phyloP scores from a whole-genome alignment of 2,797 vertebrate genomes.

The Chrysocyon brachyurus region DNA sequence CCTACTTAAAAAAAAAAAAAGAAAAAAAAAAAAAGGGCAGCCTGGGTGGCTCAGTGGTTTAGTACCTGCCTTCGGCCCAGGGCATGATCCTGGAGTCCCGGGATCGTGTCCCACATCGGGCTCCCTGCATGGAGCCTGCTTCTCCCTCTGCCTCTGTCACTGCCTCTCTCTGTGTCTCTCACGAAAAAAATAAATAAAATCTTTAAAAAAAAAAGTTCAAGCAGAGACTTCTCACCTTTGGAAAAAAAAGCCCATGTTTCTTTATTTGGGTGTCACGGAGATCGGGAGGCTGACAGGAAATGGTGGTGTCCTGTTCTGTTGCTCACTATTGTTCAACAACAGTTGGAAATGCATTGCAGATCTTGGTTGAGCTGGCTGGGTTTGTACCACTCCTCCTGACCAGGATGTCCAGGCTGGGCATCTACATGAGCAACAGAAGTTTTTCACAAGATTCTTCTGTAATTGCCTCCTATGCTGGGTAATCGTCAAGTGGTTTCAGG shows the following conservation, averaged over 20 bases:
- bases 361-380: background rate
- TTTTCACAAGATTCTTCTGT: background rate
- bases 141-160: no score
- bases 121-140: no score
- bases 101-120: no score
- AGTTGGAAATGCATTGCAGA: background rate
- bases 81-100: no score
- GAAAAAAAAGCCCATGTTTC: slow-evolving; percentile 7
- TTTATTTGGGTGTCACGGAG: slow-evolving; percentile 38
- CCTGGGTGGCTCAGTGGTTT: no score
- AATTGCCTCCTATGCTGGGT: background rate
- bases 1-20: background rate
- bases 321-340: background rate
- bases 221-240: slow-evolving; percentile 11
- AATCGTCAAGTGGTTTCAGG: background rate
- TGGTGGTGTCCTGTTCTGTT: background rate
- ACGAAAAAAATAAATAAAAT: no score
- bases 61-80: no score
- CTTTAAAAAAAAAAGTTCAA: background rate
- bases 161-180: no score
- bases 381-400: background rate
- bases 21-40: background rate
- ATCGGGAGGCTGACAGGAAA: background rate
- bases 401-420: background rate
- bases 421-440: background rate